Percentiles rank a stretch among this genome's conserved stretches.
These are phyloP conservation scores for Lutjanus argentimaculatus DNA, from an alignment of 2,797 vertebrate species.

Conservation along the genomic window DNA sequence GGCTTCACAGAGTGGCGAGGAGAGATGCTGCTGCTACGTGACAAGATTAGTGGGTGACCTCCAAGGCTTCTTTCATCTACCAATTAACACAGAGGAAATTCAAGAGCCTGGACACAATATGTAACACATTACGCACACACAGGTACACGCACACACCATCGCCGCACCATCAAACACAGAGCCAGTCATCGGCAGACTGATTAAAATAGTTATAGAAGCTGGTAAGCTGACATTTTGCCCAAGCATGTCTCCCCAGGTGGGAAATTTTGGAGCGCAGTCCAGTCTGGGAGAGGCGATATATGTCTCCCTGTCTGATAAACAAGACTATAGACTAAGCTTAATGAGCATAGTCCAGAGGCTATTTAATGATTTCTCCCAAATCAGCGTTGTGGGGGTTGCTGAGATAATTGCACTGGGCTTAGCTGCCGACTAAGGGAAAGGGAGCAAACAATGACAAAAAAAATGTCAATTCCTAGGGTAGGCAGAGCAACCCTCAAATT, in stretches of 20 bases:
- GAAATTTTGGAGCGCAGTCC: conserved; percentile 39
- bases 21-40: conserved; percentile 61
- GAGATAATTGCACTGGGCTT: conserved; percentile 79
- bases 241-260: conserved; percentile 57
- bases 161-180: conserved; percentile 48
- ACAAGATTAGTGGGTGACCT: conserved; percentile 80
- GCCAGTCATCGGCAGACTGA: conserved; percentile 44
- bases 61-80: conserved; percentile 76
- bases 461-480: conserved; percentile 56
- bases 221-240: conserved; percentile 64
- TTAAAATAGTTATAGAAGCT: conserved; percentile 59
- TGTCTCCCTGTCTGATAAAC: conserved; percentile 68
- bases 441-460: conserved; percentile 71
- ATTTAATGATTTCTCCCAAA: conserved; percentile 82
- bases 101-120: conserved; percentile 63
- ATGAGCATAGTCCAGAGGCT: conserved; percentile 78
- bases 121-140: conserved; percentile 33
- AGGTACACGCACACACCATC: conserved; percentile 22
- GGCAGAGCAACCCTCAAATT: conserved; percentile 61
- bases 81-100: conserved; percentile 79
- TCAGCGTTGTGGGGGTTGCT: conserved; percentile 70
- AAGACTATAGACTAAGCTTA: conserved; percentile 74
- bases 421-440: conserved; percentile 66
- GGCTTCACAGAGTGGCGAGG: conserved; percentile 59
- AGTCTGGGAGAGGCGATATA: conserved; percentile 47